phyloP scores from a whole-genome alignment of 2,888 invertebrate species.

The Orthonychiurus folsomi region DNA sequence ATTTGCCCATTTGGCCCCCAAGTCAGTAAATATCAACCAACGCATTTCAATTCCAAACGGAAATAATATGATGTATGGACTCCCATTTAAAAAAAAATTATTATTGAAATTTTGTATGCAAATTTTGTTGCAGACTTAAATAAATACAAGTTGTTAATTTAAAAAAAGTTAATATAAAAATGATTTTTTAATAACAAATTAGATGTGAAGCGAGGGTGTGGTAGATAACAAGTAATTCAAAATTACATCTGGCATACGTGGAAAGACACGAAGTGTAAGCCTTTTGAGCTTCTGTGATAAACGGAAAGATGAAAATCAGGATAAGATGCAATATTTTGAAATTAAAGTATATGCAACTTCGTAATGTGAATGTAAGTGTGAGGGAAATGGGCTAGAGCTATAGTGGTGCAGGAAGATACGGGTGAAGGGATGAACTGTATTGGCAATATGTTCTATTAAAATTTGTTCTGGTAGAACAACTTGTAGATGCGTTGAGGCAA shows the following conservation, averaged over 20 bases:
- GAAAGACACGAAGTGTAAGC: too few relatives aligned
- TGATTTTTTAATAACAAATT: neutral
- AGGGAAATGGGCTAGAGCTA: constrained; percentile 5
- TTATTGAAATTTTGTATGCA: too few relatives aligned
- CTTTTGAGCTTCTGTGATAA: neutral
- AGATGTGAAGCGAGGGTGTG: constrained; percentile 1
- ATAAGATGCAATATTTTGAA: neutral
- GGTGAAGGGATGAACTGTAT: constrained; percentile 8
- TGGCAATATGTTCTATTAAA: too few relatives aligned
- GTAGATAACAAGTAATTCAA: neutral
- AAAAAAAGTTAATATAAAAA: neutral
- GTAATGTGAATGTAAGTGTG: neutral
- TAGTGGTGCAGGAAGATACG: constrained; percentile 3
- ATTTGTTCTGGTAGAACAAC: too few relatives aligned
- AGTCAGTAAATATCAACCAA: too few relatives aligned
- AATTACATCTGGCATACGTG: too few relatives aligned
- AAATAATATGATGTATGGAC: too few relatives aligned
- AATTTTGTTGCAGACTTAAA: too few relatives aligned
- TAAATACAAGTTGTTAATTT: neutral
- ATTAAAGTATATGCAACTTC: neutral
- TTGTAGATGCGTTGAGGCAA: constrained; percentile 3
- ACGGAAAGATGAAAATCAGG: constrained; percentile 1
- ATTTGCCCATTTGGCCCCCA: too few relatives aligned
- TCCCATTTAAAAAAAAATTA: too few relatives aligned
- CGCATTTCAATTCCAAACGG: too few relatives aligned